Conservation (phyloP, 2,113 vertebrate species). For the Cervus canadensis region DNA sequence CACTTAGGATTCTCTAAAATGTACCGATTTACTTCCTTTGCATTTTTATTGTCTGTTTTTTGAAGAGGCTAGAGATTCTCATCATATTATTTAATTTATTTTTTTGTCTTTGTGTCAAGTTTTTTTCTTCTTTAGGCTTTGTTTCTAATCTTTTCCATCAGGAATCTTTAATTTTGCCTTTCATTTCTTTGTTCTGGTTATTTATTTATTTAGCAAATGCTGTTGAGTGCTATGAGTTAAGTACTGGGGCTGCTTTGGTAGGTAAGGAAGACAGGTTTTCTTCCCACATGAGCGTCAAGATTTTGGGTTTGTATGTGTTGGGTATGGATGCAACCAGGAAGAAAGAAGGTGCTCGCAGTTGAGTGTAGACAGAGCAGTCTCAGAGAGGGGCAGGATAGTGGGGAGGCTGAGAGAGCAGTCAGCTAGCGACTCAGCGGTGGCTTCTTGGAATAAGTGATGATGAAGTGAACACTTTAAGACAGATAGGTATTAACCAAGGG, state of each 20-base stretch:
- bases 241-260: background rate
- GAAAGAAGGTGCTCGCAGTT: background rate
- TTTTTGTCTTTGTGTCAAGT: background rate
- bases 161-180: background rate
- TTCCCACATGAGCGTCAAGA: background rate
- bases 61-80: background rate
- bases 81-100: background rate
- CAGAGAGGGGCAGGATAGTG: background rate
- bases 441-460: background rate
- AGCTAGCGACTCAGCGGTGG: background rate
- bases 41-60: constrained; percentile 5
- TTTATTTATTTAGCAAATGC: background rate
- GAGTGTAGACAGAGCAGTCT: background rate
- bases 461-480: background rate
- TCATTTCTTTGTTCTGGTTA: background rate
- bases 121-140: background rate
- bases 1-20: background rate
- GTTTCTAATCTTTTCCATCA: background rate
- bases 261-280: background rate
- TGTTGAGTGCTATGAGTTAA: background rate
- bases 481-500: background rate
- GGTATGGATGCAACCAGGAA: background rate
- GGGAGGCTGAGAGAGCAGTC: background rate
- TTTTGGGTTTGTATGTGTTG: background rate
- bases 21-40: background rate